These are phyloP conservation scores for Amblyjoppa proteus DNA, from an alignment of 2,888 invertebrate genomes.

Conservation along the genomic window DNA sequence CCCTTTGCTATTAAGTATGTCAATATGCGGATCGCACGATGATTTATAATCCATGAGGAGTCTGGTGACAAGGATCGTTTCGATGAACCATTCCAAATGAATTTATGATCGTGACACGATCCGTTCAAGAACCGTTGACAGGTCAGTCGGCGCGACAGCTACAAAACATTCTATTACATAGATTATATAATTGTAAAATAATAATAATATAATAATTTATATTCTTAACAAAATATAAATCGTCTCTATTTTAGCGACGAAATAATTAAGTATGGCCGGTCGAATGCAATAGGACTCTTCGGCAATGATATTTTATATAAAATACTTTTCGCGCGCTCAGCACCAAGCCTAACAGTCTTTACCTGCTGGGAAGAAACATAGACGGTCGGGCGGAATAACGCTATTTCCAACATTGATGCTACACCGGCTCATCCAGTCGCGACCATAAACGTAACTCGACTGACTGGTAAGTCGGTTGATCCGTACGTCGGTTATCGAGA, in stretches of 20 bases:
- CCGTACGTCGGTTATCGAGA: slow-evolving; percentile 32
- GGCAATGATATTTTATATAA: no score
- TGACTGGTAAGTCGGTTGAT: slow-evolving; percentile 77
- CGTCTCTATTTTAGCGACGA: no score
- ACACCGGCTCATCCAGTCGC: slow-evolving; percentile 39
- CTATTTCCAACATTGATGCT: slow-evolving; percentile 31
- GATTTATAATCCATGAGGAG: slow-evolving; percentile 5
- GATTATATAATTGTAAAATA: no score
- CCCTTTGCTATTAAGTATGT: slow-evolving; percentile 9
- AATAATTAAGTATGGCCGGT: no score
- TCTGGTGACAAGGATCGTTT: not conserved
- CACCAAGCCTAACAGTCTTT: no score
- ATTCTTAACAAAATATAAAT: no score
- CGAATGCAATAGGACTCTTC: no score
- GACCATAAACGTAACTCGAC: slow-evolving; percentile 80
- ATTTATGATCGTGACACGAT: not conserved
- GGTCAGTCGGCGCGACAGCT: no score
- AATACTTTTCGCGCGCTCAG: no score
- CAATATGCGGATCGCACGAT: slow-evolving; percentile 2
- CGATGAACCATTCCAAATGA: not conserved
- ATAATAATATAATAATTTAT: no score
- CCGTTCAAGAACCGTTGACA: not conserved
- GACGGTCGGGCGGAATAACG: slow-evolving; percentile 39
- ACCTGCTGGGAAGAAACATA: not conserved
- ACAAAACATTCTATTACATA: no score